Evolutionary conservation across 2,888 invertebrate species (phyloP), one percentile per base, ranked within the genome.

Genomic region (Steinernema scapterisci): DNA sequence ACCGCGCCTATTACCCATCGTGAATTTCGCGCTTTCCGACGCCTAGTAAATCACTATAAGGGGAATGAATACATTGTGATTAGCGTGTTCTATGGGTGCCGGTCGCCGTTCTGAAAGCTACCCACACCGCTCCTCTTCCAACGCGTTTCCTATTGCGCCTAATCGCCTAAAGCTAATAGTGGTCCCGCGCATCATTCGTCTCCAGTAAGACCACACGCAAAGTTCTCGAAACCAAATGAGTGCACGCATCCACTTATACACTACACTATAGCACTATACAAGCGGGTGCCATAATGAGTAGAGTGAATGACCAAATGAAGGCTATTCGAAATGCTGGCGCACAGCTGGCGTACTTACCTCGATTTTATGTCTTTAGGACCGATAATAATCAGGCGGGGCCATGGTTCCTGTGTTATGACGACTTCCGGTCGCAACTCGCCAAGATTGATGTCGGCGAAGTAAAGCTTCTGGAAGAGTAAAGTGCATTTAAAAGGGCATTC

Each of bases 361-460:
- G 76, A 72, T 72, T 82, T 82, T 76, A 82, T 76, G 75, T 82
- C 82, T 73, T 79, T 78, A n/a, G 82, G 82, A 43, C 81, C 80
- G 70, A 80, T 80, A 72, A 82, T 77, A 73, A 82, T 76, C 63
- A 82, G 78, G 46, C 77, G 73, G 13, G 77, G 70, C 51, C 54
- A 25, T 73, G 78, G 74, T 52, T 80, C 79, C 56, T 78, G 79
- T 46, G 80, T 80, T 63, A 78, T 79, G 63, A 82, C 70, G 9
- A 82, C 70, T 27, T 74, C 75, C 44, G 79, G 79, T 23, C 78
- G 77, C n/a, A 80, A 19, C 13, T 52, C 54, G 21, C 5, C 27
- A 21, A 52, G 27, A n/a, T 19, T 27, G 46, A 48, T 46, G 51
- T 72, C 43, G 23, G 46, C 72, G 72, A 51, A 43, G 72, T 72